These are phyloP conservation scores for Lysiphlebus fabarum DNA, from an alignment of 1,140 invertebrate species.

Conservation along the genomic window DNA sequence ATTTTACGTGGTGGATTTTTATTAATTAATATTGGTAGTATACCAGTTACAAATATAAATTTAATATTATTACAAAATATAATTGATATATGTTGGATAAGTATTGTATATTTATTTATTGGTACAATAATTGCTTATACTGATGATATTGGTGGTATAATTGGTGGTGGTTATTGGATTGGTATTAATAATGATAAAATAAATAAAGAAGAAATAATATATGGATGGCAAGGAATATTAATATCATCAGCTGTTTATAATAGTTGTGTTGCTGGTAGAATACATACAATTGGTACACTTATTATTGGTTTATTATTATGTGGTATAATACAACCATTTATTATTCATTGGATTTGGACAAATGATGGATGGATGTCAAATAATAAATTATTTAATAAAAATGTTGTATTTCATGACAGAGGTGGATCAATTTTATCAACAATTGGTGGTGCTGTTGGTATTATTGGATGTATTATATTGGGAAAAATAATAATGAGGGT, in stretches of 20 bases:
- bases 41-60: constrained; percentile 36
- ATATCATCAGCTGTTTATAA: constrained; percentile 35
- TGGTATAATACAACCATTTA: constrained; percentile 34
- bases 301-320: constrained; percentile 25
- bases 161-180: constrained; percentile 33
- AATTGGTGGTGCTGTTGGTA: constrained; percentile 33
- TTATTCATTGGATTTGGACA: constrained; percentile 39
- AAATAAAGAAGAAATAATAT: constrained; percentile 31
- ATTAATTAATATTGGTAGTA: constrained; percentile 35
- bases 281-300: constrained; percentile 32
- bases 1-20: constrained; percentile 34
- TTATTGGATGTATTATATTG: constrained; percentile 33
- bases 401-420: constrained; percentile 30
- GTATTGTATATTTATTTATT: constrained; percentile 29
- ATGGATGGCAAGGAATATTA: constrained; percentile 33
- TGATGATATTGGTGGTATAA: constrained; percentile 26
- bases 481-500: constrained; percentile 34
- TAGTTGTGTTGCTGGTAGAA: constrained; percentile 31
- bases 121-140: constrained; percentile 33
- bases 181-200: constrained; percentile 24
- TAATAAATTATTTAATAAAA: constrained; percentile 15
- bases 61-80: constrained; percentile 38
- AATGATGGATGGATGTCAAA: constrained; percentile 34
- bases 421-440: constrained; percentile 32
- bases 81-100: constrained; percentile 34